Conservation (phyloP, 2,888 invertebrate genomes). For the Rhingia rostrata region DNA sequence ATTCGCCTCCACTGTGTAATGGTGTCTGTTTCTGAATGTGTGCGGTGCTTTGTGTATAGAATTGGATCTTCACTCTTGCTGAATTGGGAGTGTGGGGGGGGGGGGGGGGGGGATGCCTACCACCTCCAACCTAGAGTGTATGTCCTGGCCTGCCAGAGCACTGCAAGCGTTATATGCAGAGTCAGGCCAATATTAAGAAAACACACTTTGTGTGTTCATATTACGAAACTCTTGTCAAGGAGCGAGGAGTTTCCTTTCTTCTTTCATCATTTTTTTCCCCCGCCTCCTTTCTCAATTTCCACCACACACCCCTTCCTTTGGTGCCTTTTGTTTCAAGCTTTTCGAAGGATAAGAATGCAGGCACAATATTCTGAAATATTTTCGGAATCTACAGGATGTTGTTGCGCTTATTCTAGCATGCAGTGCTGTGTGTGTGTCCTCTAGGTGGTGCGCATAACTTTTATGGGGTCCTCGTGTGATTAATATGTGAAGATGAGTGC, state of each 20-base stretch:
- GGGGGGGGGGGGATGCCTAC: conserved; percentile 28
- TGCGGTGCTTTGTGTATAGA: conserved; percentile 45
- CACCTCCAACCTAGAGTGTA: conserved; percentile 48
- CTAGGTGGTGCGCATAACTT: conserved; percentile 51
- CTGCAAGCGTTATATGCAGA: conserved; percentile 71
- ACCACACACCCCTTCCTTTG: conserved; percentile 1
- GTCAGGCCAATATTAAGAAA: conserved; percentile 73
- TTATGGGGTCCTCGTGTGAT: conserved; percentile 69
- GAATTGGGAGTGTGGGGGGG: conserved; percentile 18
- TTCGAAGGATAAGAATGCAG: conserved; percentile 68
- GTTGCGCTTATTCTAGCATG: conserved; percentile 45
- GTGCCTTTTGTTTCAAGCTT: conserved; percentile 62
- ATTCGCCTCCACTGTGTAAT: conserved; percentile 27
- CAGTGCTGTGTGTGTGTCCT: conserved; percentile 13
- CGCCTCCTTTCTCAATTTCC: background rate
- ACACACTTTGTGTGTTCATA: conserved; percentile 73
- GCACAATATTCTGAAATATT: conserved; percentile 68
- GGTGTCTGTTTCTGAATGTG: conserved; percentile 59
- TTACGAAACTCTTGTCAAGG: conserved; percentile 68
- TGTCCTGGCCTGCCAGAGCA: conserved; percentile 27
- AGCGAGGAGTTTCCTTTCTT: conserved; percentile 35
- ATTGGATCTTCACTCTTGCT: conserved; percentile 54
- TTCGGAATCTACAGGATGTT: conserved; percentile 63
- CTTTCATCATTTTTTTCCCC: background rate
- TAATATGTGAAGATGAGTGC: conserved; percentile 64